phyloP scores from a whole-genome alignment of 2,888 invertebrate genomes.

The Parnassius apollo region DNA sequence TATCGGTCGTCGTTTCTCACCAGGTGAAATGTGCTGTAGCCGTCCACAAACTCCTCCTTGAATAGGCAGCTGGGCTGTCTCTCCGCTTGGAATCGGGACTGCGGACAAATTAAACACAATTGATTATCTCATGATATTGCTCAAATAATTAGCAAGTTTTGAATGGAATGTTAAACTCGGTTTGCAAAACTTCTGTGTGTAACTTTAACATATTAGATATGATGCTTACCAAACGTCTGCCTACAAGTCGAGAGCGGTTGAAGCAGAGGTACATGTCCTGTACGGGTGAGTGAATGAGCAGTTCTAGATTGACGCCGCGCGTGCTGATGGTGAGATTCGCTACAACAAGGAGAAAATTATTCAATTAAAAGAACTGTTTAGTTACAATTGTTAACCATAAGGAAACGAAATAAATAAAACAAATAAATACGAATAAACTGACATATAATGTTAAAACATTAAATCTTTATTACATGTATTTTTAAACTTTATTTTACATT shows the following conservation, averaged over 20 bases:
- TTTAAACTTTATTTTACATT: no score
- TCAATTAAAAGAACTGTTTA: no score
- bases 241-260: conserved; percentile 87
- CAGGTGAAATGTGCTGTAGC: conserved; percentile 84
- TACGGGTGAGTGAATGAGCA: conserved; percentile 86
- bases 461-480: no score
- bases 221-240: conserved; percentile 82
- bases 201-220: no score
- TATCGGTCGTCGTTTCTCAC: conserved; percentile 81
- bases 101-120: conserved; percentile 35
- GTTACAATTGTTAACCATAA: no score
- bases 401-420: no score
- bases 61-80: conserved; percentile 83
- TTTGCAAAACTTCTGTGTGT: no score
- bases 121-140: no score
- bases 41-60: conserved; percentile 83
- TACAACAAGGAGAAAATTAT: conserved; percentile 65
- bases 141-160: no score
- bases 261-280: conserved; percentile 88
- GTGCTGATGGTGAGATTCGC: conserved; percentile 85
- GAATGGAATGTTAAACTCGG: no score
- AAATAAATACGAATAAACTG: no score
- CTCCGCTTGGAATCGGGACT: conserved; percentile 81
- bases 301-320: conserved; percentile 79
- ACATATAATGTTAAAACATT: no score